A percentile compares a stretch with the other conserved stretches of the same genome.
Conservation (phyloP, 2,797 vertebrate genomes). For the Microhierax caerulescens region DNA sequence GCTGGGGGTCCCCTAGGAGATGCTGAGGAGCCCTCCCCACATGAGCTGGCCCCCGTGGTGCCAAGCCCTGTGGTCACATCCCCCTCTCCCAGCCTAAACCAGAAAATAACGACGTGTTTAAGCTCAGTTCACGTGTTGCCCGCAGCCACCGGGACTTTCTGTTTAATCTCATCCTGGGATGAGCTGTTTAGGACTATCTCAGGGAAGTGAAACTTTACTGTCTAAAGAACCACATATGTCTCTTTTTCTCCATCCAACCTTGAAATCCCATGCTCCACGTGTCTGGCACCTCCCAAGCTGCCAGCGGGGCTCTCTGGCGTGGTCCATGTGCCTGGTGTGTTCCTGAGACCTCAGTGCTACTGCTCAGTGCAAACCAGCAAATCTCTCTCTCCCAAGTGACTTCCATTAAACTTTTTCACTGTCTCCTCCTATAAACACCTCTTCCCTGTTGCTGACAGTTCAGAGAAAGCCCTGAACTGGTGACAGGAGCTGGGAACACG, state of each 20-base stretch:
- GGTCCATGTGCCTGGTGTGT: rapidly evolving
- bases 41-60: rapidly evolving
- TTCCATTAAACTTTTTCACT: background rate
- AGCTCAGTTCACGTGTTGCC: rapidly evolving
- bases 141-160: background rate
- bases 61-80: background rate
- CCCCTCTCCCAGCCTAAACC: background rate
- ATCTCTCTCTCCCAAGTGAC: rapidly evolving
- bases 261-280: background rate
- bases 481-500: background rate
- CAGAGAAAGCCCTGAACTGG: background rate
- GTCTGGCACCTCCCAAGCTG: background rate
- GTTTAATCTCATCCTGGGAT: background rate
- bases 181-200: background rate
- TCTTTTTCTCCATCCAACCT: background rate
- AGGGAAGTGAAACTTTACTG: background rate
- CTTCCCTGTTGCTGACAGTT: background rate
- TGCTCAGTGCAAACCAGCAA: background rate
- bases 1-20: background rate
- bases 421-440: background rate
- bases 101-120: rapidly evolving
- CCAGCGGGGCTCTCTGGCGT: background rate
- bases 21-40: background rate
- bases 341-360: background rate
- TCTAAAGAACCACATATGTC: rapidly evolving